Base-by-base conservation (phyloP, 2,797 vertebrate species). In the Argya squamiceps region DNA sequence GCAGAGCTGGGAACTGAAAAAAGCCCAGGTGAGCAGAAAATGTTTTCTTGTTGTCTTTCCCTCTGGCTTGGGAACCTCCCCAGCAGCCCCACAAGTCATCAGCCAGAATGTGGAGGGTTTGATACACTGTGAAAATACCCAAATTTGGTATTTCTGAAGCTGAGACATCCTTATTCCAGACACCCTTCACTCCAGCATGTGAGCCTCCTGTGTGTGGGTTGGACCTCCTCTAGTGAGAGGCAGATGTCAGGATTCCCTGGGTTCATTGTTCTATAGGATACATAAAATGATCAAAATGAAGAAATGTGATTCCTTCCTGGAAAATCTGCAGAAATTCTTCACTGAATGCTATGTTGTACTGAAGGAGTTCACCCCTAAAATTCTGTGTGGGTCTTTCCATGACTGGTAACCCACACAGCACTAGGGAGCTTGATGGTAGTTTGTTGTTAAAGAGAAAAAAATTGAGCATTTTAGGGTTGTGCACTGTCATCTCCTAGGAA, bases 251-350 rank as follows among this genome's bases (percentile, higher is more conserved):
- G 29, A 29, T 75, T 37, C 76, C 32, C 15, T 24, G 37, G 26
- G 26, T 32, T 65, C 6, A 1, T 7, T 29, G 9, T 37, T 15
- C 41, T 41, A 0, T 0, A 23, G 58, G 34, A 47, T 9, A 27
- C 11, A 15, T 16, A 47, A 76, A 65, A 70, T 10, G 3, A 53
- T 39, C 36, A 44, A 43, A 52, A 58, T 3, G 41, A 11, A 36
- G 16, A 9, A 46, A 70, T 24, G 44, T 13, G 21, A 30, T 44
- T 80, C 53, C 44, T 58, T 78, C 34, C 36, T 50, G 29, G 43
- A 75, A 68, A 78, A 2, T 32, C 49, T 64, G 64, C 32, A 15
- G 34, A 26, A 84, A 67, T 49, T 59, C 41, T 52, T 63, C 41
- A 10, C 34, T 63, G 53, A 55, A 1, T 43, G 37, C 47, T 80